Evolutionary conservation across 1,140 invertebrate genomes (phyloP).

Genomic region (Drosophila sp.): DNA sequence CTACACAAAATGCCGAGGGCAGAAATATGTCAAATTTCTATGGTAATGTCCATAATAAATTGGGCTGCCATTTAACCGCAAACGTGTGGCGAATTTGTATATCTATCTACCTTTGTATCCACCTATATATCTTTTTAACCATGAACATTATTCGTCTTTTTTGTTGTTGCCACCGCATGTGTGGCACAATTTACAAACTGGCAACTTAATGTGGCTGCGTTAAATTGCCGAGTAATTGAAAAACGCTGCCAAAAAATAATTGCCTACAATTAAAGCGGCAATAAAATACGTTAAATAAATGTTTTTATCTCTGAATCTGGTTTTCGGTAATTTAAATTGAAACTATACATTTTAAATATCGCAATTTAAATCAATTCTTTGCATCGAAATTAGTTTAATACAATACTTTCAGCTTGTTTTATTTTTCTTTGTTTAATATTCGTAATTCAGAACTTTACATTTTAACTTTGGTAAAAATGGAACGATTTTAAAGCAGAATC

Average conservation of each 20-base stretch:
- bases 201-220: slow-evolving; percentile 13
- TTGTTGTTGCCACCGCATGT: slow-evolving; percentile 2
- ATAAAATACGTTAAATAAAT: slow-evolving; percentile 13
- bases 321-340: no score
- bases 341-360: no score
- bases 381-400: no score
- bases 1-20: background rate
- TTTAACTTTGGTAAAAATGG: no score
- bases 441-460: no score
- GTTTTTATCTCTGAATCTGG: no score
- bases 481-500: no score
- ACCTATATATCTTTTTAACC: slow-evolving; percentile 4
- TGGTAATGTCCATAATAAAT: slow-evolving; percentile 62
- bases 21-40: slow-evolving; percentile 63
- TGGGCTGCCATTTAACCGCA: slow-evolving; percentile 20
- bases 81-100: slow-evolving; percentile 41
- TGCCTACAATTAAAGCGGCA: background rate
- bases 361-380: no score
- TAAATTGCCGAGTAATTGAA: slow-evolving; percentile 39
- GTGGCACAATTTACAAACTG: background rate
- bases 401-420: no score
- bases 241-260: slow-evolving; percentile 6
- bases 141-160: background rate
- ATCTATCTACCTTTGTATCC: slow-evolving; percentile 3
- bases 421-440: no score